Conservation (phyloP, 1,140 invertebrate species). For the Diprion similis region DNA sequence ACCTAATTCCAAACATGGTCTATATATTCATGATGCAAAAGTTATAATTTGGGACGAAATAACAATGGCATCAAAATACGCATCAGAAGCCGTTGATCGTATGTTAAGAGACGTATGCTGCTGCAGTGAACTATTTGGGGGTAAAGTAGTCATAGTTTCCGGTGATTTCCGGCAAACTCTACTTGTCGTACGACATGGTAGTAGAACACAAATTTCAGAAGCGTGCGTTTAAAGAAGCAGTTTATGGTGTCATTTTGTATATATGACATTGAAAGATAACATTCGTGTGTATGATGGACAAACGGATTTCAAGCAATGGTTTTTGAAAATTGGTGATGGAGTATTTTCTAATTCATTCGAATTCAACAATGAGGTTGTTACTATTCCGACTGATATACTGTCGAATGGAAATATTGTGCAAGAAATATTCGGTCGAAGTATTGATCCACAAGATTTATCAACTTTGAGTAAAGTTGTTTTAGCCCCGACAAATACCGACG, state of each 20-base stretch:
- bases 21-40: slow-evolving; percentile 16
- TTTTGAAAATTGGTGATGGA: slow-evolving; percentile 23
- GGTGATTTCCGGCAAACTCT: slow-evolving; percentile 25
- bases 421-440: slow-evolving; percentile 13
- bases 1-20: slow-evolving; percentile 16
- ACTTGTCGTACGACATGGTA: slow-evolving; percentile 20
- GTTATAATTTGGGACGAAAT: slow-evolving; percentile 26
- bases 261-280: slow-evolving; percentile 7
- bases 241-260: background rate
- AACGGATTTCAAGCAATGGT: slow-evolving; percentile 20
- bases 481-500: slow-evolving; percentile 18
- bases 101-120: slow-evolving; percentile 22
- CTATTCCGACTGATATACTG: slow-evolving; percentile 12
- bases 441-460: background rate
- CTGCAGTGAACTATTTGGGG: slow-evolving; percentile 23
- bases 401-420: slow-evolving; percentile 9
- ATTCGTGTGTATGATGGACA: background rate
- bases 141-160: slow-evolving; percentile 21
- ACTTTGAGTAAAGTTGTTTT: slow-evolving; percentile 13
- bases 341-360: background rate
- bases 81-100: slow-evolving; percentile 18
- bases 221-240: slow-evolving; percentile 22
- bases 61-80: slow-evolving; percentile 23
- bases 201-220: slow-evolving; percentile 12
- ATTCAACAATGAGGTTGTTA: background rate